A percentile compares a stretch with the other conserved stretches of the same genome.
Conservation (phyloP, 2,113 vertebrate genomes). For the Microtus montanus region DNA sequence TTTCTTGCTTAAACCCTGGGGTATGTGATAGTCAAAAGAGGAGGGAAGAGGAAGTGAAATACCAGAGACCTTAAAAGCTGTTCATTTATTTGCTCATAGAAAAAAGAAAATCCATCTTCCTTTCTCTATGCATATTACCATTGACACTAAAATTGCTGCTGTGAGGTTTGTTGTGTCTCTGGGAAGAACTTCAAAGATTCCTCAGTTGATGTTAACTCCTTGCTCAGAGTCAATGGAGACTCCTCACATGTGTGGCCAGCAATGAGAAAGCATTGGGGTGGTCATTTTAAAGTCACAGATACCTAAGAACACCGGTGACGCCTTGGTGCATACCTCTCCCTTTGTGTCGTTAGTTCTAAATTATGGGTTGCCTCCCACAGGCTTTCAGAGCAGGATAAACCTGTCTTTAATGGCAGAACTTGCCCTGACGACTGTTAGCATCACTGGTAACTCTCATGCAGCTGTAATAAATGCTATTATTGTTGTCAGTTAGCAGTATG, state of each 20-base stretch:
- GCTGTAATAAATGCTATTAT: constrained; percentile 35
- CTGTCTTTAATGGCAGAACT: constrained; percentile 49
- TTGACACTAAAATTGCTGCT: constrained; percentile 56
- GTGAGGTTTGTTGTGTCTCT: constrained; percentile 68
- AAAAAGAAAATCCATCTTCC: constrained; percentile 70
- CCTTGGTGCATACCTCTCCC: not conserved
- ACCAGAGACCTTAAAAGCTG: constrained; percentile 65
- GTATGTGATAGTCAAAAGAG: not conserved
- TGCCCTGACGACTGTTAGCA: constrained; percentile 31
- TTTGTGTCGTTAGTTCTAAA: constrained; percentile 52
- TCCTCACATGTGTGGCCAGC: not conserved
- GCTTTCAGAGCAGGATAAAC: constrained; percentile 51
- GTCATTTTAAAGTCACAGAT: constrained; percentile 33
- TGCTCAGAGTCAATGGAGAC: constrained; percentile 45
- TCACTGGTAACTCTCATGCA: constrained; percentile 33
- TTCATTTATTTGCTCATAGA: constrained; percentile 61
- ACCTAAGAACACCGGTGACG: constrained; percentile 17
- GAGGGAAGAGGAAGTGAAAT: constrained; percentile 56
- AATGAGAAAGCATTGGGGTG: not conserved
- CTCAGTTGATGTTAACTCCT: constrained; percentile 70
- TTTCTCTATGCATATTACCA: constrained; percentile 24
- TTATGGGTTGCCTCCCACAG: constrained; percentile 45
- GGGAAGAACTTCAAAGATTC: constrained; percentile 74
- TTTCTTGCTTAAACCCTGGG: constrained; percentile 50
- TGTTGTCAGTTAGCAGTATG: not conserved